These are phyloP conservation scores for Nymphicus hollandicus DNA, from an alignment of 2,113 vertebrate genomes.

Conservation along the genomic window DNA sequence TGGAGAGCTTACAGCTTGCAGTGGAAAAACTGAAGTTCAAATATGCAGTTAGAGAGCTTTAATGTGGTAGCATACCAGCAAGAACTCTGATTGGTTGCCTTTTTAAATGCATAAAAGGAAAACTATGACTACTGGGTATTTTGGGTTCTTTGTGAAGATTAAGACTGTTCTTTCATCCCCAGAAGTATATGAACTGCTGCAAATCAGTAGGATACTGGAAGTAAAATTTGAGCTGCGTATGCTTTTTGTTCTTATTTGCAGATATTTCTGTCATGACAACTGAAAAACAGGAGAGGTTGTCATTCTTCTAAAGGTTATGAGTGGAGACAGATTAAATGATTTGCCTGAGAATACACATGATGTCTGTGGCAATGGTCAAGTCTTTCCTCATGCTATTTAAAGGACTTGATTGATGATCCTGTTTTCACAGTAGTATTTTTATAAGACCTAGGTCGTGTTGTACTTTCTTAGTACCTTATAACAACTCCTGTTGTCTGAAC, in stretches of 20 bases:
- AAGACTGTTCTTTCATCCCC: background rate
- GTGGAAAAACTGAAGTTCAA: background rate
- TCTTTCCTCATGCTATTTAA: constrained; percentile 42
- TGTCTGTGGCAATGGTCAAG: background rate
- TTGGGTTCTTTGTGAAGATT: background rate
- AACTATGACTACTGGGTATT: background rate
- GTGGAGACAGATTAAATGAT: background rate
- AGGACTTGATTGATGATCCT: constrained; percentile 21
- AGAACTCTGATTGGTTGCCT: background rate
- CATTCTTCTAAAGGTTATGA: background rate
- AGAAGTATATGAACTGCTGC: background rate
- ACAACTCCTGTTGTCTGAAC: background rate
- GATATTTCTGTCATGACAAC: background rate
- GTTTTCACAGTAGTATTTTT: constrained; percentile 15
- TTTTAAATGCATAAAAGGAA: background rate
- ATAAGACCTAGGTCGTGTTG: background rate
- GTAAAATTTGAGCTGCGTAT: accelerated
- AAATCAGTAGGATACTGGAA: background rate
- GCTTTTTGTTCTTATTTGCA: background rate
- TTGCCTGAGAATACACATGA: background rate
- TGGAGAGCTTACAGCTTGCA: background rate
- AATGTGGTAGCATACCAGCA: background rate
- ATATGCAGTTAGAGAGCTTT: background rate
- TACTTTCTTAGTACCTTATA: background rate
- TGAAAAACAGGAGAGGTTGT: background rate